Percentiles rank a stretch among this genome's conserved stretches.
Evolutionary conservation across 2,113 vertebrate species (phyloP).

Genomic region (Petrocephalus zakoni): DNA sequence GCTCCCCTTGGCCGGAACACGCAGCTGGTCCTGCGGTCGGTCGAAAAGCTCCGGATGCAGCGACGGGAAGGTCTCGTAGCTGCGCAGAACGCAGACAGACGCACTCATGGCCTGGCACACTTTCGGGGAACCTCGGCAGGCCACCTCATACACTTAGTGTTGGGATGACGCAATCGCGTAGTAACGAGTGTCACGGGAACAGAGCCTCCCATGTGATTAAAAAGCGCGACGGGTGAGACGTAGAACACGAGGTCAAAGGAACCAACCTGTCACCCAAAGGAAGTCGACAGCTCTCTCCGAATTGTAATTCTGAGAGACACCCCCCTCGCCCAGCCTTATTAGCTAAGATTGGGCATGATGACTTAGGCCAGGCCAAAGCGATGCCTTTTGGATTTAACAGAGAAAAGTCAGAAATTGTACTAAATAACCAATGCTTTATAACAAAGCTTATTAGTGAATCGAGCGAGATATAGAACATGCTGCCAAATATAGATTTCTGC

Average conservation of each 20-base stretch:
- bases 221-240: background rate
- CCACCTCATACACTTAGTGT: background rate
- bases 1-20: conserved; percentile 69
- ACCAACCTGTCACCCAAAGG: background rate
- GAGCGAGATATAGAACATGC: background rate
- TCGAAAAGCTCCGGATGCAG: conserved; percentile 76
- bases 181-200: background rate
- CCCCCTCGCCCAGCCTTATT: background rate
- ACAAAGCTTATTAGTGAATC: background rate
- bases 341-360: background rate
- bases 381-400: background rate
- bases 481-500: background rate
- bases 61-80: conserved; percentile 81
- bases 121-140: too few relatives aligned
- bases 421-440: background rate
- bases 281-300: background rate
- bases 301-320: background rate
- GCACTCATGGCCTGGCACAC: too few relatives aligned
- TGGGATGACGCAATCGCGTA: background rate
- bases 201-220: background rate
- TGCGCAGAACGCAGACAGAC: conserved; percentile 33
- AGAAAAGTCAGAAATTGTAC: background rate
- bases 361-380: background rate
- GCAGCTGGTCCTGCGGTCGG: conserved; percentile 69
- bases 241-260: background rate